Evolutionary conservation across 2,888 invertebrate genomes (phyloP).

Genomic region (Balanococcus diminutus): DNA sequence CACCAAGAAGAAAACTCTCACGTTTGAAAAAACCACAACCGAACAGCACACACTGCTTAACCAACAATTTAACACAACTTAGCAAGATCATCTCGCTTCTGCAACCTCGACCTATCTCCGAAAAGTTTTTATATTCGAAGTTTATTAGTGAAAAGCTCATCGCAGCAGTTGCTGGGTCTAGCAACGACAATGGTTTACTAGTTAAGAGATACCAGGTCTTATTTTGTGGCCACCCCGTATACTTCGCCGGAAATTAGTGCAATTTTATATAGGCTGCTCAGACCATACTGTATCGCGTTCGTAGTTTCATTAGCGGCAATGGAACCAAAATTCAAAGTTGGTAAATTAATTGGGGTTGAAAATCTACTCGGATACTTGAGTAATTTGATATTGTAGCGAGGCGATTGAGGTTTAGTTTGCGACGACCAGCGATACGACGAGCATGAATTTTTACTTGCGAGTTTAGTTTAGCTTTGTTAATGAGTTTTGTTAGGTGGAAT

Average conservation of each 20-base stretch:
- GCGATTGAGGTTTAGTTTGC: constrained; percentile 3
- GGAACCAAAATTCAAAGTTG: constrained; percentile 30
- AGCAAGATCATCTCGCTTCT: background rate
- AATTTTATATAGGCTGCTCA: background rate
- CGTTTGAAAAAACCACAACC: no score
- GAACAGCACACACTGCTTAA: background rate
- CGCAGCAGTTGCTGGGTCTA: background rate
- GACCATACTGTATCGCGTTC: background rate
- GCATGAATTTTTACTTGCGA: background rate
- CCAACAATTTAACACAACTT: background rate
- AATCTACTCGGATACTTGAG: constrained; percentile 32
- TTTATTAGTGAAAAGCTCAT: background rate
- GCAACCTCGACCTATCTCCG: background rate
- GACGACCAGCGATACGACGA: no score
- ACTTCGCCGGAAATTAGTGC: constrained; percentile 18
- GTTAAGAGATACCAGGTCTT: background rate
- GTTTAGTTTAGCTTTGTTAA: background rate
- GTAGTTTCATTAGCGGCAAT: constrained; percentile 9
- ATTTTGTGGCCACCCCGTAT: background rate
- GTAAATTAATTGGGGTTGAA: constrained; percentile 38
- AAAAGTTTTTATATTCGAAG: background rate
- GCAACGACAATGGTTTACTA: background rate
- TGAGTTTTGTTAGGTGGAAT: background rate
- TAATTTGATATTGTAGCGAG: constrained; percentile 26
- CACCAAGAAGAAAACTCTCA: no score